phyloP scores from a whole-genome alignment of 2,113 vertebrate species.

The Malurus alboscapulatus region DNA sequence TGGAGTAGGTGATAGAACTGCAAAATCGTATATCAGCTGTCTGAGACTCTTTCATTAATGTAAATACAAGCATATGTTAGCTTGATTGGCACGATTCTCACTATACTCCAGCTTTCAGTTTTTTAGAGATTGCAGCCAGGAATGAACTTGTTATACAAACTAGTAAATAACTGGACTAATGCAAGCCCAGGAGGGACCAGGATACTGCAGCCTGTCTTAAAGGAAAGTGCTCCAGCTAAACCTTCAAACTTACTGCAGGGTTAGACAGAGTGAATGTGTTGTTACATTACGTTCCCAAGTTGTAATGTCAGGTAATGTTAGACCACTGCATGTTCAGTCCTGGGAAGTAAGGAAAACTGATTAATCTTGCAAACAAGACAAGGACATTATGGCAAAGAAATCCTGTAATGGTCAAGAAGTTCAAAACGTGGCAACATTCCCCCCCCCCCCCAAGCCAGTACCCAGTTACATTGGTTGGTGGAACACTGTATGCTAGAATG shows the following conservation, averaged over 20 bases:
- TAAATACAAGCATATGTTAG: background rate
- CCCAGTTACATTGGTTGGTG: background rate
- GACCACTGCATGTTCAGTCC: background rate
- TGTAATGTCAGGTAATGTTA: background rate
- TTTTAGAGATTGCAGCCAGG: background rate
- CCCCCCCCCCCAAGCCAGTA: background rate
- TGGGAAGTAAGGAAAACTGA: background rate
- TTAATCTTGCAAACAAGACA: background rate
- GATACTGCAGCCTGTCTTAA: accelerated
- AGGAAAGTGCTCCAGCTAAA: background rate
- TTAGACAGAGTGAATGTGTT: background rate
- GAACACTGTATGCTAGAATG: background rate
- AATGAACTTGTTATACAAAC: background rate
- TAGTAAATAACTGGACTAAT: background rate
- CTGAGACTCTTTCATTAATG: background rate
- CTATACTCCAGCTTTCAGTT: background rate
- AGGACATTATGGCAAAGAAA: background rate
- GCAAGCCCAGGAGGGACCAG: background rate
- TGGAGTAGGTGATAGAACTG: background rate
- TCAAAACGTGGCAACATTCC: background rate
- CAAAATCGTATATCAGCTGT: background rate
- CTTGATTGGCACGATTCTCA: background rate
- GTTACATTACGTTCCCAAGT: background rate
- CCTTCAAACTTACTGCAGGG: background rate
- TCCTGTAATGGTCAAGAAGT: background rate